A percentile compares a stretch with the other conserved stretches of the same genome.
Evolutionary conservation across 37 sponge, comb jelly and placozoan genomes (phyloP).

Genomic region (Beroe forskalii): DNA sequence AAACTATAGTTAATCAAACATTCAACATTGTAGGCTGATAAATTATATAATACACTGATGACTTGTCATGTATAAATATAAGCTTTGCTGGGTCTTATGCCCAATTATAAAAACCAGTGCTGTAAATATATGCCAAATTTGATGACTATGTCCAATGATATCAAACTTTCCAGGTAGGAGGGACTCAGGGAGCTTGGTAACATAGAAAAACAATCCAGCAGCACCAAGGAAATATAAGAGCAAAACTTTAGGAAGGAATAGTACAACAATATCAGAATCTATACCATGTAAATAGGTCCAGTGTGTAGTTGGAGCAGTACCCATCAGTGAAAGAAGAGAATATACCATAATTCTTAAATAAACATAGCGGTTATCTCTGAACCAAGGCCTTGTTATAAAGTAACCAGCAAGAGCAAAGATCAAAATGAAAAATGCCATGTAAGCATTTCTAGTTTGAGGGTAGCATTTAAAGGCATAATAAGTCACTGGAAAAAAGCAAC

Average conservation of each 20-base stretch:
- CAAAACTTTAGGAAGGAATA: neutral
- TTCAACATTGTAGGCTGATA: too few species aligned
- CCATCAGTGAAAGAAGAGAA: conserved; percentile 14
- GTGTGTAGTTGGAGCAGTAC: conserved; percentile 16
- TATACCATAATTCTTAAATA: conserved; percentile 21
- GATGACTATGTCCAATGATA: conserved; percentile 79
- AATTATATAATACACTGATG: neutral
- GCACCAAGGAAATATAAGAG: neutral
- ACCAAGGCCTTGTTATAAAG: conserved; percentile 51
- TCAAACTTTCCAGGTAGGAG: conserved; percentile 82
- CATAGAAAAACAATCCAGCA: conserved; percentile 72
- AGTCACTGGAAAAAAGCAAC: conserved; percentile 53
- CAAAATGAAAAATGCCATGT: neutral
- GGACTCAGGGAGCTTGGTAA: conserved; percentile 83
- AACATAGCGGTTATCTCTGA: neutral
- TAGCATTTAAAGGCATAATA: conserved; percentile 45
- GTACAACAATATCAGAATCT: neutral
- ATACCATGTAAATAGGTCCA: conserved; percentile 23
- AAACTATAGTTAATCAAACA: too few species aligned
- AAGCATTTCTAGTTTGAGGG: neutral
- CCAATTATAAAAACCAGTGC: conserved; percentile 57
- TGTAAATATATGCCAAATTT: conserved; percentile 75
- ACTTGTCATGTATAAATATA: neutral
- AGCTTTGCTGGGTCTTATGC: conserved; percentile 26
- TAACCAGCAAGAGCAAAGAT: conserved; percentile 14